phyloP scores from a whole-genome alignment of 2,888 invertebrate genomes.

The Microctonus brassicae region DNA sequence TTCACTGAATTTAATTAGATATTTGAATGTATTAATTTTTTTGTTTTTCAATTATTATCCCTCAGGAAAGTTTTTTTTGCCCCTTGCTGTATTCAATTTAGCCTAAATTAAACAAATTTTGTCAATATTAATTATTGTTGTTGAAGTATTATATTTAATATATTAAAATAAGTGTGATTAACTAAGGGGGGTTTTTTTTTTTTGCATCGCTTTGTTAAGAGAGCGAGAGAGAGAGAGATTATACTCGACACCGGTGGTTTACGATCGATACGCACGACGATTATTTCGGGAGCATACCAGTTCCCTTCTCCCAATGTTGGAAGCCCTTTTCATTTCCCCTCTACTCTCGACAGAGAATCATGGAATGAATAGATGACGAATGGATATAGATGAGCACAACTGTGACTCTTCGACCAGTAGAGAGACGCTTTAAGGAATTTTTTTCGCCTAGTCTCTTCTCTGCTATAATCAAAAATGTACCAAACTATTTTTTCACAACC shows the following conservation, averaged over 20 bases:
- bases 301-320: conserved; percentile 38
- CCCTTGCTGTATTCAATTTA: no score
- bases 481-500: conserved; percentile 20
- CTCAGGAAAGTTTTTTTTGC: no score
- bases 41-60: no score
- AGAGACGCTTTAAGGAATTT: conserved; percentile 20
- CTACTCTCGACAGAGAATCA: conserved; percentile 7
- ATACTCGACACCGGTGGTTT: conserved; percentile 40
- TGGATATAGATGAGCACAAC: conserved; percentile 31
- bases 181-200: neutral
- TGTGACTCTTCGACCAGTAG: conserved; percentile 33
- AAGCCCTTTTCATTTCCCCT: conserved; percentile 42
- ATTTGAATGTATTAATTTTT: no score
- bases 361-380: conserved; percentile 17
- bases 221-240: conserved; percentile 39
- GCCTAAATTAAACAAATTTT: no score
- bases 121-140: no score
- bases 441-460: neutral
- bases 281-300: conserved; percentile 51
- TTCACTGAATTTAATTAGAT: no score
- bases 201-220: conserved; percentile 10
- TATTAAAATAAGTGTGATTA: conserved; percentile 1
- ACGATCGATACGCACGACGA: conserved; percentile 53
- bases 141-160: neutral
- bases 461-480: conserved; percentile 12